phyloP scores from a whole-genome alignment of 2,888 invertebrate genomes.

The Argyresthia albistria region DNA sequence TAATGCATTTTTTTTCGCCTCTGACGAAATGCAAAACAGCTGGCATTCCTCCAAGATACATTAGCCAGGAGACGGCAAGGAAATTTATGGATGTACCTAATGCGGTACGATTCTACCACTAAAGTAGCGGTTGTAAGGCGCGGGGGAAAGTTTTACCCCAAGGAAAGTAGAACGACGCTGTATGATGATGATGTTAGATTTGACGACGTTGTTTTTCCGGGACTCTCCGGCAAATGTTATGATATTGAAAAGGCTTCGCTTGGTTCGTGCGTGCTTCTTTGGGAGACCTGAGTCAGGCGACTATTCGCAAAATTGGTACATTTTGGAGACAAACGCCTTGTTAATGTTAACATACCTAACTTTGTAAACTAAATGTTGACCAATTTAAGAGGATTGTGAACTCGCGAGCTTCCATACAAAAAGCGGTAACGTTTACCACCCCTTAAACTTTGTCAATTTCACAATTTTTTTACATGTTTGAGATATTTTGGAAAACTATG shows the following conservation, averaged over 20 bases:
- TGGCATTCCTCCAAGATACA: conserved; percentile 21
- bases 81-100: conserved; percentile 23
- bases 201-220: neutral
- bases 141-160: conserved; percentile 9
- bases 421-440: no score
- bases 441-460: no score
- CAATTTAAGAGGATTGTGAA: no score
- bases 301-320: no score
- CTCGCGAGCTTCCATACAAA: no score
- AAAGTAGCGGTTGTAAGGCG: conserved; percentile 2
- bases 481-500: no score
- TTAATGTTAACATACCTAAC: no score
- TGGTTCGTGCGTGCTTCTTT: no score
- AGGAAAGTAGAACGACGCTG: conserved; percentile 17
- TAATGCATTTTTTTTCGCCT: neutral
- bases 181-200: neutral
- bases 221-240: neutral
- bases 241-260: neutral
- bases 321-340: no score
- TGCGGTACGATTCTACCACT: neutral
- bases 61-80: conserved; percentile 23
- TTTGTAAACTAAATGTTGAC: no score
- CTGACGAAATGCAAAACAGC: conserved; percentile 2
- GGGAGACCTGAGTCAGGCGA: no score
- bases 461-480: no score